Conservation (phyloP, 2,797 vertebrate genomes). For the Geotrypetes seraphini region DNA sequence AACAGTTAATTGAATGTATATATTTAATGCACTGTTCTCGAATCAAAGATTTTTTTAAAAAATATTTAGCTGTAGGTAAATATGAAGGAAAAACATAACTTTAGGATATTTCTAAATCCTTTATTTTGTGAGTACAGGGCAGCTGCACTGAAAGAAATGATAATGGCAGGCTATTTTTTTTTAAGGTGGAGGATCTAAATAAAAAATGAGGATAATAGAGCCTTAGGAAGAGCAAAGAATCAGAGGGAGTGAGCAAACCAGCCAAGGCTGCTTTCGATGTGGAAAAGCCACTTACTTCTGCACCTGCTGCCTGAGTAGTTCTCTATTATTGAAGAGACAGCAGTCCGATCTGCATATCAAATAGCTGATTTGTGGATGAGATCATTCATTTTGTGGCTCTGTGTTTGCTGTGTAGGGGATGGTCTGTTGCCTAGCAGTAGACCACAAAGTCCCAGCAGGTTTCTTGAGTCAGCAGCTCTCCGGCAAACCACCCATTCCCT, state of each 20-base stretch:
- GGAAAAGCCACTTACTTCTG: conserved; percentile 37
- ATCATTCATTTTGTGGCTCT: conserved; percentile 50
- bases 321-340: conserved; percentile 37
- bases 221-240: conserved; percentile 30
- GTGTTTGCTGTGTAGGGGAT: conserved; percentile 46
- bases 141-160: conserved; percentile 3
- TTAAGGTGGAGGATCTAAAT: conserved; percentile 27
- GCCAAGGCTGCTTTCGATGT: conserved; percentile 32
- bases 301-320: conserved; percentile 55
- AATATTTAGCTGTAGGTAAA: too few relatives aligned
- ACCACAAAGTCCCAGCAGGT: conserved; percentile 71
- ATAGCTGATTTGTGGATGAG: conserved; percentile 61
- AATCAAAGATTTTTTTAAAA: too few relatives aligned
- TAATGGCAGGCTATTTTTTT: conserved; percentile 21
- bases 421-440: conserved; percentile 55
- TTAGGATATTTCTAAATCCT: too few relatives aligned
- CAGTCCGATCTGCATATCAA: conserved; percentile 62
- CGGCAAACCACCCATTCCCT: conserved; percentile 40
- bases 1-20: too few relatives aligned
- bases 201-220: conserved; percentile 39
- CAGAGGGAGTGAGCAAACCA: conserved; percentile 19
- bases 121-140: too few relatives aligned
- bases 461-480: conserved; percentile 49
- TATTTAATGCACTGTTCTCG: too few relatives aligned
- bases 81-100: too few relatives aligned